Conservation (phyloP, 2,797 vertebrate species). For the Anabas testudineus region DNA sequence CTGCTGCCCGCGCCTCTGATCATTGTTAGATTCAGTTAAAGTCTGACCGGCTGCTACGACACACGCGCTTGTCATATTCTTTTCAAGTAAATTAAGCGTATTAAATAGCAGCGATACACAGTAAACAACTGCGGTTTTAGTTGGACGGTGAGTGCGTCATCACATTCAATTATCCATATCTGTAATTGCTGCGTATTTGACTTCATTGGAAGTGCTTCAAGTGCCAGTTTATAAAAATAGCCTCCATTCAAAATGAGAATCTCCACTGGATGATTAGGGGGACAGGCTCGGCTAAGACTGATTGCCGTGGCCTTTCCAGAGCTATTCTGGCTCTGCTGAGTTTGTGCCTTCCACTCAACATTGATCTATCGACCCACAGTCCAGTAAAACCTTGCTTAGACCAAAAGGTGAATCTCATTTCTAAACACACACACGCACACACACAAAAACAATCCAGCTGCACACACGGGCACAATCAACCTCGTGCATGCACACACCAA, state of each 20-base stretch:
- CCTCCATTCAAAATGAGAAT: constrained; percentile 67
- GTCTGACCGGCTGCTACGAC: constrained; percentile 20
- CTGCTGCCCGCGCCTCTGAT: constrained; percentile 15
- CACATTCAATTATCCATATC: constrained; percentile 58
- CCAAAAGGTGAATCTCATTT: constrained; percentile 77
- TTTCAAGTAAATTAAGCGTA: neutral
- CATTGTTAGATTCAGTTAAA: constrained; percentile 17
- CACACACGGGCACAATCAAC: neutral
- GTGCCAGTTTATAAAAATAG: constrained; percentile 66
- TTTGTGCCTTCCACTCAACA: constrained; percentile 79
- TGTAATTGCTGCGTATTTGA: constrained; percentile 64
- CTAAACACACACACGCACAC: constrained; percentile 28
- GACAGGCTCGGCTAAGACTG: constrained; percentile 73
- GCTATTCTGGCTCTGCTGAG: constrained; percentile 81
- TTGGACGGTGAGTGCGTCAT: constrained; percentile 33
- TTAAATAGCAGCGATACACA: neutral
- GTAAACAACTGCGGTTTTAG: neutral
- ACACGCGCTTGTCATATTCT: neutral
- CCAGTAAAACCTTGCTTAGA: constrained; percentile 77
- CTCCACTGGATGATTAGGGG: constrained; percentile 72
- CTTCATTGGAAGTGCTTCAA: constrained; percentile 54
- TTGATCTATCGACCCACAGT: constrained; percentile 79
- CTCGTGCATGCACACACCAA: constrained; percentile 7
- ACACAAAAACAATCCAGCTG: neutral
- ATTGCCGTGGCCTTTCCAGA: constrained; percentile 80